phyloP scores from a whole-genome alignment of 2,888 invertebrate genomes.

The Drosophila emarginata region DNA sequence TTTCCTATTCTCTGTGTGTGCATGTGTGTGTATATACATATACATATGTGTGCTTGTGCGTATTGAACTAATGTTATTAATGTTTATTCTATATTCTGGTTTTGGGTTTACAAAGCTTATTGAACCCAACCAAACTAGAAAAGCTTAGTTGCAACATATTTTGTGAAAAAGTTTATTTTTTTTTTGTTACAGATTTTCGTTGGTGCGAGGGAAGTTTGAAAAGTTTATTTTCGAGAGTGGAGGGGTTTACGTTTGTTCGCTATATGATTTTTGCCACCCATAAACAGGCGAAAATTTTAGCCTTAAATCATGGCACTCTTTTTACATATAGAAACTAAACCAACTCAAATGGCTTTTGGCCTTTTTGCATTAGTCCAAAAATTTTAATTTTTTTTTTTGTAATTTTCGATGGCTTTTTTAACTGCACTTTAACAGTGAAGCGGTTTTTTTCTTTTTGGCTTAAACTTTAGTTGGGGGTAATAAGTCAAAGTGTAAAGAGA shows the following conservation, averaged over 20 bases:
- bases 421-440: conserved; percentile 21
- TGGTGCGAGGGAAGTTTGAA: not conserved
- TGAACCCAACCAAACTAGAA: conserved; percentile 28
- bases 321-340: conserved; percentile 5
- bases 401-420: conserved; percentile 3
- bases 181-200: not conserved
- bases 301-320: conserved; percentile 8
- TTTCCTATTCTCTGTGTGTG: conserved; percentile 19
- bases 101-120: conserved; percentile 34
- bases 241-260: not conserved
- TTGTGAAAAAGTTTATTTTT: conserved; percentile 36
- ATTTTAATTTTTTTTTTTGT: conserved; percentile 4
- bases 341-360: not conserved
- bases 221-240: not conserved
- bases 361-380: conserved; percentile 2
- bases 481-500: conserved; percentile 12
- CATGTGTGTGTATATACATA: conserved; percentile 18
- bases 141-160: conserved; percentile 37
- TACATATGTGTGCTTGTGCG: not conserved
- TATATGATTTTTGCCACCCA: not conserved
- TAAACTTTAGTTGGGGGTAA: not conserved
- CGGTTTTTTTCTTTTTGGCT: not conserved
- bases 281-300: conserved; percentile 9
- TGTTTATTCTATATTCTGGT: conserved; percentile 50
- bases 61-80: conserved; percentile 65